phyloP scores from a whole-genome alignment of 2,888 invertebrate species.

The Allolobophora icterica region DNA sequence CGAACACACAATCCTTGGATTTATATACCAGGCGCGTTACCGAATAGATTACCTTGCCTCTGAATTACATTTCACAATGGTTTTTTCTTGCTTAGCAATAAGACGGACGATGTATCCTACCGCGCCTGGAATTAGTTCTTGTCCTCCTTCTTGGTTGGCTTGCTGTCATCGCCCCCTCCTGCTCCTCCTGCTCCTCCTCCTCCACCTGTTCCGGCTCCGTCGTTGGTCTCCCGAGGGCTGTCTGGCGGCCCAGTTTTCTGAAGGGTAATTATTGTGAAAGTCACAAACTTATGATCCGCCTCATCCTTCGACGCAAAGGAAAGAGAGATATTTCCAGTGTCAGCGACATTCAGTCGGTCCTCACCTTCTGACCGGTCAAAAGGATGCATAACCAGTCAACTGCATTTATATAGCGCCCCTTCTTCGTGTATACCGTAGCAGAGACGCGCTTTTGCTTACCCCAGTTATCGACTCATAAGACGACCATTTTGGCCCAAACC shows the following conservation, averaged over 20 bases:
- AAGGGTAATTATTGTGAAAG: conserved; percentile 25
- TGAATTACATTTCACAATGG: neutral
- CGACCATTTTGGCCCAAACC: no score
- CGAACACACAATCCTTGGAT: neutral
- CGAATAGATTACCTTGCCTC: neutral
- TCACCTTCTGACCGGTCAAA: neutral
- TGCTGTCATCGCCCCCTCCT: neutral
- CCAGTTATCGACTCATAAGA: neutral
- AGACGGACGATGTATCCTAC: neutral
- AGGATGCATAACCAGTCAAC: neutral
- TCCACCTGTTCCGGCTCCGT: conserved; percentile 30
- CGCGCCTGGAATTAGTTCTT: conserved; percentile 4
- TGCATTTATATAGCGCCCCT: neutral
- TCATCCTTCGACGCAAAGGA: conserved; percentile 24
- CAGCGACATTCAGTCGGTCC: neutral
- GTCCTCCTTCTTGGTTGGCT: conserved; percentile 27
- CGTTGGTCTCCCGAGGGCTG: conserved; percentile 19
- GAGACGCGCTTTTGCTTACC: neutral
- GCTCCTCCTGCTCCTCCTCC: conserved; percentile 33
- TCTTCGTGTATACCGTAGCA: neutral
- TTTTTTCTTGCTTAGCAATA: neutral
- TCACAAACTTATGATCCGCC: conserved; percentile 22
- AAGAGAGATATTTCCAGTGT: no score
- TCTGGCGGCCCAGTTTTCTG: neutral
- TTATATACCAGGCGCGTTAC: neutral